Conservation (phyloP, 2,113 vertebrate genomes). For the Procavia capensis region DNA sequence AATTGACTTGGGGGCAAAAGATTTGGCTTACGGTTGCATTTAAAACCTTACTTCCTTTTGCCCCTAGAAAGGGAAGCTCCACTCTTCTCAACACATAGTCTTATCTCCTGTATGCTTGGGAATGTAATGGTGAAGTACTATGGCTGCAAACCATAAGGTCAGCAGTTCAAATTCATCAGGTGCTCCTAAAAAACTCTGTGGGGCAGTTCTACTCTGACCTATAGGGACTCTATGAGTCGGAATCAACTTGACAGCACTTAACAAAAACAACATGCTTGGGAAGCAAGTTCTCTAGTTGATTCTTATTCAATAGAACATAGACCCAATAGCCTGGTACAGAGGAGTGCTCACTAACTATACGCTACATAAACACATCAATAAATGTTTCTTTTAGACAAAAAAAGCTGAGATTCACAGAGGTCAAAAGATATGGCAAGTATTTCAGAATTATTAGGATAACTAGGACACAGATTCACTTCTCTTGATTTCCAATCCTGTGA, state of each 20-base stretch:
- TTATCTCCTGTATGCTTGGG: background rate
- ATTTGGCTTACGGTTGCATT: background rate
- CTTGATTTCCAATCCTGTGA: no score
- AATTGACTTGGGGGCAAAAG: no score
- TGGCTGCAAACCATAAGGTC: no score
- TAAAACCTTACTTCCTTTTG: background rate
- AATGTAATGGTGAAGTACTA: no score
- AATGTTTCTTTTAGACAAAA: background rate
- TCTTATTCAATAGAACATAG: background rate
- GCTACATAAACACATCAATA: fast-evolving
- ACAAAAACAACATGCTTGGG: no score
- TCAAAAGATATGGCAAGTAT: background rate
- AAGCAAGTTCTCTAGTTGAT: background rate
- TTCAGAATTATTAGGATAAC: background rate
- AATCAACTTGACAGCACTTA: no score
- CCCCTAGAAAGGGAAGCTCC: background rate
- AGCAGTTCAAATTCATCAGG: no score
- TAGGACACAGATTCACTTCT: background rate
- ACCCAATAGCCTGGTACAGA: background rate
- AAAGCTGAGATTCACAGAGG: background rate
- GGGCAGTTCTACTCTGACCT: no score
- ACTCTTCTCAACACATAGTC: no score
- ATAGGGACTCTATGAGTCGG: no score
- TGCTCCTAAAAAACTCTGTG: no score
- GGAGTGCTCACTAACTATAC: background rate